phyloP scores from a whole-genome alignment of 2,888 invertebrate genomes.

The Andrena hattorfiana region DNA sequence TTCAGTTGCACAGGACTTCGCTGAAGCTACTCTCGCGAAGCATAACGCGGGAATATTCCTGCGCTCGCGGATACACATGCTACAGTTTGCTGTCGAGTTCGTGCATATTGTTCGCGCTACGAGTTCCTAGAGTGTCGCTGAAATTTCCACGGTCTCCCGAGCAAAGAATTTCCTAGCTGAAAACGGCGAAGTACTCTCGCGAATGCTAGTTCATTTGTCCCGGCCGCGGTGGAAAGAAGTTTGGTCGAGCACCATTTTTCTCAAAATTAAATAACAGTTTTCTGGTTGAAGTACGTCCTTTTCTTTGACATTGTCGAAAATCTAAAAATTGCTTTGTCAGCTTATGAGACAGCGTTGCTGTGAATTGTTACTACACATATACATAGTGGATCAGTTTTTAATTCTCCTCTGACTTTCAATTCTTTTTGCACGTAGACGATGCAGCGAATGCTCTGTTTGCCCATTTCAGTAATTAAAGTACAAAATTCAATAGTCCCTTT shows the following conservation, averaged over 20 bases:
- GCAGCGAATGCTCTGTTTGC: neutral
- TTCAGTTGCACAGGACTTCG: slow-evolving; percentile 6
- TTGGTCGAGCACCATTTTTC: neutral
- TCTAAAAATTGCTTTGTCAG: no score
- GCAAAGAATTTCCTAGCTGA: slow-evolving; percentile 24
- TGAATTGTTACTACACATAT: no score
- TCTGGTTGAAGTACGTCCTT: neutral
- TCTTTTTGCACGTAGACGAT: neutral
- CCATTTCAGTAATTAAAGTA: neutral
- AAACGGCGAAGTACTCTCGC: slow-evolving; percentile 15
- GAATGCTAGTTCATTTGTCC: neutral
- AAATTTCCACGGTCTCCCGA: slow-evolving; percentile 22
- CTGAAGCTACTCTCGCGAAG: slow-evolving; percentile 15
- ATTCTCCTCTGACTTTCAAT: no score
- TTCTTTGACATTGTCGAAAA: neutral
- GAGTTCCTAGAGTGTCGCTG: slow-evolving; percentile 25
- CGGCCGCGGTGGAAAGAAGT: neutral
- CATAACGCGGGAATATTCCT: slow-evolving; percentile 19
- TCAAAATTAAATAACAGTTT: neutral
- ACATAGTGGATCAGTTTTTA: neutral
- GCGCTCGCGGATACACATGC: neutral
- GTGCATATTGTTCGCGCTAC: slow-evolving; percentile 34
- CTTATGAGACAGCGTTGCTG: no score
- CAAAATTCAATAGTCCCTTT: neutral
- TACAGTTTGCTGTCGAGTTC: slow-evolving; percentile 27